phyloP scores from a whole-genome alignment of 2,888 invertebrate genomes.

The Hirtodrosophila alboralis region DNA sequence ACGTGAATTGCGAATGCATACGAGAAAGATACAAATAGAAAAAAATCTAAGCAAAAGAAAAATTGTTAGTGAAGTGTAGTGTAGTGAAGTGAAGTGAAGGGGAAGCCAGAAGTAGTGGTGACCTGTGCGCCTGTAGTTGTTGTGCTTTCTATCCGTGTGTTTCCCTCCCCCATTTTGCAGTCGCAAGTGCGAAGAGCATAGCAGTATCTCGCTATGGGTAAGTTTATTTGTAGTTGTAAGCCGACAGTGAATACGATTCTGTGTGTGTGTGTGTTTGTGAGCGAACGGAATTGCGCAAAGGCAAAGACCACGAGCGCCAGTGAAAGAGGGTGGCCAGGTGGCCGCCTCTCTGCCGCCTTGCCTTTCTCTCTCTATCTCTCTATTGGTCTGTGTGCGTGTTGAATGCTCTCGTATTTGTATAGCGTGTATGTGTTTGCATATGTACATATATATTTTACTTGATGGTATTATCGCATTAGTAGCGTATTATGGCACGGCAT shows the following conservation, averaged over 20 bases:
- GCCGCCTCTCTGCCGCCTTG: slow-evolving; percentile 21
- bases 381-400: slow-evolving; percentile 35
- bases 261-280: slow-evolving; percentile 43
- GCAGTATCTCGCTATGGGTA: slow-evolving; percentile 76
- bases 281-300: slow-evolving; percentile 68
- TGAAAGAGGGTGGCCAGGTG: slow-evolving; percentile 69
- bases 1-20: slow-evolving; percentile 77
- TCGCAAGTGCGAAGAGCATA: slow-evolving; percentile 75
- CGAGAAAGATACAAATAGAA: slow-evolving; percentile 73
- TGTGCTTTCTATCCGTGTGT: slow-evolving; percentile 54
- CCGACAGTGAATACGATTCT: slow-evolving; percentile 46
- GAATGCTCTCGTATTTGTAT: slow-evolving; percentile 25
- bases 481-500: slow-evolving; percentile 52
- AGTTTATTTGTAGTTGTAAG: slow-evolving; percentile 63
- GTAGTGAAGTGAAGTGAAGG: slow-evolving; percentile 62
- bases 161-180: slow-evolving; percentile 77
- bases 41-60: slow-evolving; percentile 67
- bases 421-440: slow-evolving; percentile 7
- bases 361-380: slow-evolving; percentile 13
- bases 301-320: slow-evolving; percentile 49
- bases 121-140: slow-evolving; percentile 64
- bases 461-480: slow-evolving; percentile 70
- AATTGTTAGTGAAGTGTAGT: slow-evolving; percentile 51
- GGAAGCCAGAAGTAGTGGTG: slow-evolving; percentile 71
- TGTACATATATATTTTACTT: slow-evolving; percentile 40